phyloP scores from a whole-genome alignment of 2,888 invertebrate genomes.

The Sabatieria punctata region DNA sequence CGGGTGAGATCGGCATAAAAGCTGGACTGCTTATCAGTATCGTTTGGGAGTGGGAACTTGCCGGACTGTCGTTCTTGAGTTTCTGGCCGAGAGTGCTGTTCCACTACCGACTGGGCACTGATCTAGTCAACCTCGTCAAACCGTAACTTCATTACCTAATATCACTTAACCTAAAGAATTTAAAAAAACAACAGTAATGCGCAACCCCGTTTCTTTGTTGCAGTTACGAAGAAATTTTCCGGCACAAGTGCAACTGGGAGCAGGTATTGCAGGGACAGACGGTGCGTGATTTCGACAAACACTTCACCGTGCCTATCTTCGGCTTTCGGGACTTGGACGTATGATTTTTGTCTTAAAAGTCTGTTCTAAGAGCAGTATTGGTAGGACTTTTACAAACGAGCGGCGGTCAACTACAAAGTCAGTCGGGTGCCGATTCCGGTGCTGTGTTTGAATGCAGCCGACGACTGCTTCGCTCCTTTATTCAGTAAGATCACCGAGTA shows the following conservation, averaged over 20 bases:
- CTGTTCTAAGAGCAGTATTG: no score
- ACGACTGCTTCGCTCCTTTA: slow-evolving; percentile 73
- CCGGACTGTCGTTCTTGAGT: slow-evolving; percentile 44
- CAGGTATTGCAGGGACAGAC: slow-evolving; percentile 39
- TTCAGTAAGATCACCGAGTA: no score
- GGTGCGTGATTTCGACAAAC: slow-evolving; percentile 61
- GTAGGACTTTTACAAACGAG: no score
- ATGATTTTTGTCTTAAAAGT: no score
- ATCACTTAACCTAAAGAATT: not conserved
- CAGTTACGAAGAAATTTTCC: slow-evolving; percentile 30
- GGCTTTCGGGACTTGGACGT: slow-evolving; percentile 59
- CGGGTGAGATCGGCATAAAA: slow-evolving; percentile 42
- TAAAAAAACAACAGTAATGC: not conserved
- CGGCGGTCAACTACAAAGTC: slow-evolving; percentile 52
- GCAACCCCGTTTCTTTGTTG: slow-evolving; percentile 12
- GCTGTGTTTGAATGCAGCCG: slow-evolving; percentile 64
- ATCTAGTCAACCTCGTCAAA: slow-evolving; percentile 25
- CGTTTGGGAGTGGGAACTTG: slow-evolving; percentile 54
- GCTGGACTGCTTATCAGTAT: slow-evolving; percentile 60
- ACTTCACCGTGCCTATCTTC: slow-evolving; percentile 66
- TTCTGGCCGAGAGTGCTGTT: slow-evolving; percentile 53
- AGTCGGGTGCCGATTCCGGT: slow-evolving; percentile 54
- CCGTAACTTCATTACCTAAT: slow-evolving; percentile 18
- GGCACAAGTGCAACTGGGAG: slow-evolving; percentile 31
- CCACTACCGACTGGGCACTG: slow-evolving; percentile 52